Evolutionary conservation across 2,888 invertebrate species (phyloP).

Genomic region (Rhaphigaster nebulosa): DNA sequence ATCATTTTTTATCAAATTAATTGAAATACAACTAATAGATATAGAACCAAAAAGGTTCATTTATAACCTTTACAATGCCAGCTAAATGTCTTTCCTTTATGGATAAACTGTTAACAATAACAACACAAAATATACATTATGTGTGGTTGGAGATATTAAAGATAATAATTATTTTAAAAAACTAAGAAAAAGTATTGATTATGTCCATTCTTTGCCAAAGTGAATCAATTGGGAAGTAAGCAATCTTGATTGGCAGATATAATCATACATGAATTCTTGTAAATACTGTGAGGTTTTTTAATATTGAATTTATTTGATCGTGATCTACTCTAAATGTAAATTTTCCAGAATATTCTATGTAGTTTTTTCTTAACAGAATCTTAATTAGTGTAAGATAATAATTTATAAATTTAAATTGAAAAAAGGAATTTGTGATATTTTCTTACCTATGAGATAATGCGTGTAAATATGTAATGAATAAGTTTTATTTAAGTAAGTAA

Average conservation of each 20-base stretch:
- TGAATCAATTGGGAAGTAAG: neutral
- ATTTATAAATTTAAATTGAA: constrained; percentile 40
- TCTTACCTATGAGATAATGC: constrained; percentile 47
- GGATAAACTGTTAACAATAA: neutral
- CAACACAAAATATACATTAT: neutral
- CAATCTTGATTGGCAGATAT: neutral
- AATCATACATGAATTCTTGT: neutral
- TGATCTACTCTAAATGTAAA: constrained; percentile 9
- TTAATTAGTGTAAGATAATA: constrained; percentile 27
- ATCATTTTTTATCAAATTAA: neutral
- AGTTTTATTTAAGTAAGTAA: neutral
- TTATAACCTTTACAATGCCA: neutral
- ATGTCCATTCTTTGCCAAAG: constrained; percentile 25
- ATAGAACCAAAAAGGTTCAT: neutral
- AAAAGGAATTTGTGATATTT: constrained; percentile 53
- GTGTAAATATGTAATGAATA: constrained; percentile 50
- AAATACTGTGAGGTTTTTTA: constrained; percentile 36
- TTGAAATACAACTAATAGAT: neutral
- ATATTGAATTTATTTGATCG: neutral
- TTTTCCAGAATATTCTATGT: neutral
- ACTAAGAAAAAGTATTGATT: neutral
- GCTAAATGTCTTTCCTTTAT: neutral
- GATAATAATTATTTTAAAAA: neutral
- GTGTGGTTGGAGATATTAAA: neutral
- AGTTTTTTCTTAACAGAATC: neutral